Percentiles rank a stretch among this genome's conserved stretches.
Evolutionary conservation across 2,888 invertebrate genomes (phyloP).

Genomic region (Dioctria rufipes): DNA sequence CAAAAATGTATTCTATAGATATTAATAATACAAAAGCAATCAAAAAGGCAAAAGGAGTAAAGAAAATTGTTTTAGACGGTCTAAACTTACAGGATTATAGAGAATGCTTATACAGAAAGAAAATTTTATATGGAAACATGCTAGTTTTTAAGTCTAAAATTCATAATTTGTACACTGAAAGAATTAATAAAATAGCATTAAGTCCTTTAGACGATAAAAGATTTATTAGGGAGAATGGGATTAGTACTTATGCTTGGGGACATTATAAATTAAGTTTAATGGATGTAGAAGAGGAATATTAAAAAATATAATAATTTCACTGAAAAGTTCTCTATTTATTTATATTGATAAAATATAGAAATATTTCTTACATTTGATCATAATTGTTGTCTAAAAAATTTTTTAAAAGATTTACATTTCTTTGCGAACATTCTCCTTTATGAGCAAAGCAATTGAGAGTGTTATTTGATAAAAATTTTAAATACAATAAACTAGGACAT

Average conservation of each 20-base stretch:
- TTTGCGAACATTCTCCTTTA: slow-evolving; percentile 5
- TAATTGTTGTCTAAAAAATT: background rate
- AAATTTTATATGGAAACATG: slow-evolving; percentile 6
- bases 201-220: background rate
- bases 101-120: slow-evolving; percentile 37
- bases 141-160: slow-evolving; percentile 40
- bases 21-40: slow-evolving; percentile 3
- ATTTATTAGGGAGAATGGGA: background rate
- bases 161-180: slow-evolving; percentile 48
- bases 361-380: background rate
- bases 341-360: background rate
- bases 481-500: background rate
- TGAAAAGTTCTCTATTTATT: background rate
- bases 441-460: background rate
- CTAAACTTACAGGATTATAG: background rate
- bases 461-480: slow-evolving; percentile 3
- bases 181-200: slow-evolving; percentile 34
- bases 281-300: no score
- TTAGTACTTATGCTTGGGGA: background rate
- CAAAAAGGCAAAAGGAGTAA: slow-evolving; percentile 48
- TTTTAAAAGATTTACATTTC: slow-evolving; percentile 25
- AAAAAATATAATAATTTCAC: no score
- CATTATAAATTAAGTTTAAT: no score
- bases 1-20: slow-evolving; percentile 52
- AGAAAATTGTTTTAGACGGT: background rate